A percentile compares a stretch with the other conserved stretches of the same genome.
Evolutionary conservation across 1,140 invertebrate species (phyloP).

Genomic region (Popillia japonica): DNA sequence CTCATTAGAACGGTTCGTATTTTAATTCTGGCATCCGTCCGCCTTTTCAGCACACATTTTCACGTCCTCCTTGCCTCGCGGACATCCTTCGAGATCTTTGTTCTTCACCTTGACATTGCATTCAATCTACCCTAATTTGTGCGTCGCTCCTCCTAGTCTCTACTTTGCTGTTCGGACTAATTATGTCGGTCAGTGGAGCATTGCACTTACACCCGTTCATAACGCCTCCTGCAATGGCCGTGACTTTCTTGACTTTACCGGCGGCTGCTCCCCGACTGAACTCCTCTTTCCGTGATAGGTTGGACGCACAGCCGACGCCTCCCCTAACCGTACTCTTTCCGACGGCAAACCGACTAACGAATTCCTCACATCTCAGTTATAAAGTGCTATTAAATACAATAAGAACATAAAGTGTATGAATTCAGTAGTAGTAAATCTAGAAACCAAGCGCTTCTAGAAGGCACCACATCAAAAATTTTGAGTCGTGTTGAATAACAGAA

Average conservation of each 20-base stretch:
- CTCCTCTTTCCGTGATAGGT: not conserved
- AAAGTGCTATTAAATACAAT: too few relatives aligned
- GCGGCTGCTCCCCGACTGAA: not conserved
- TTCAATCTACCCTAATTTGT: slow-evolving; percentile 42
- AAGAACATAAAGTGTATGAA: too few relatives aligned
- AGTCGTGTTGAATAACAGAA: too few relatives aligned
- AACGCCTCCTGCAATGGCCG: slow-evolving; percentile 30
- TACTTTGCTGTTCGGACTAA: slow-evolving; percentile 37
- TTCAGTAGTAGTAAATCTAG: too few relatives aligned
- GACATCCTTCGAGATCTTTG: slow-evolving; percentile 12
- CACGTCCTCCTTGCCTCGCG: not conserved
- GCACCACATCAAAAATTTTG: too few relatives aligned
- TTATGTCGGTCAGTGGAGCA: slow-evolving; percentile 45
- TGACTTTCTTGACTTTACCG: slow-evolving; percentile 10
- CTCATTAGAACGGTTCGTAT: slow-evolving; percentile 39
- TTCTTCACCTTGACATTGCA: slow-evolving; percentile 44
- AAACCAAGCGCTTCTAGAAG: too few relatives aligned
- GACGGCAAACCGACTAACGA: not conserved
- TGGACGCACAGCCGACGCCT: not conserved
- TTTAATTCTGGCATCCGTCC: slow-evolving; percentile 39
- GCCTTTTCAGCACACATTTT: slow-evolving; percentile 16
- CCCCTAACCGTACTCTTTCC: not conserved
- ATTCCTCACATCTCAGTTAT: too few relatives aligned
- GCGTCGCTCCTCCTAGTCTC: slow-evolving; percentile 35
- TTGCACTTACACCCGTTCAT: slow-evolving; percentile 36